Evolutionary conservation across 1,140 invertebrate species (phyloP).

Genomic region (Oscheius sp.): DNA sequence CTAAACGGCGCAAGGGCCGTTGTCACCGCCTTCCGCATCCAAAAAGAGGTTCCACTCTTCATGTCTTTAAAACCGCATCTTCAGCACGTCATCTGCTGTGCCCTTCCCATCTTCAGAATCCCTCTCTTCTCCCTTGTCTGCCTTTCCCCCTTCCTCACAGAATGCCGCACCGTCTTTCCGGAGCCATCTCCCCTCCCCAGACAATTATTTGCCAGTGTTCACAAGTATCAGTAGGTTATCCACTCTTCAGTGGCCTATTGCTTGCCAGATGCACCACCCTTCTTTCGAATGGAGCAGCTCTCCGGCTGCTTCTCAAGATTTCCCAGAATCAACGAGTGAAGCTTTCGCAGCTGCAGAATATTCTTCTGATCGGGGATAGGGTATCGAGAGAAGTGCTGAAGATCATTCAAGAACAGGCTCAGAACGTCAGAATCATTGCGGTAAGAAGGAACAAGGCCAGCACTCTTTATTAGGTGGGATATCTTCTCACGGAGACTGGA

Average conservation of each 20-base stretch:
- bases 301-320: slow-evolving; percentile 54
- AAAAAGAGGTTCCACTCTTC: slow-evolving; percentile 36
- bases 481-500: slow-evolving; percentile 56
- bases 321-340: slow-evolving; percentile 42
- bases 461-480: slow-evolving; percentile 56
- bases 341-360: slow-evolving; percentile 51
- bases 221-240: slow-evolving; percentile 44
- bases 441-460: slow-evolving; percentile 41
- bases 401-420: slow-evolving; percentile 47
- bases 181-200: slow-evolving; percentile 56
- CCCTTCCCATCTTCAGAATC: slow-evolving; percentile 54
- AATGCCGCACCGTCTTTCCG: slow-evolving; percentile 52
- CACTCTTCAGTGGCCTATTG: slow-evolving; percentile 24
- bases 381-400: slow-evolving; percentile 51
- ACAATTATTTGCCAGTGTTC: slow-evolving; percentile 50
- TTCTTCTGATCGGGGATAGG: slow-evolving; percentile 55
- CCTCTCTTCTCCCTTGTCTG: slow-evolving; percentile 53
- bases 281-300: slow-evolving; percentile 54
- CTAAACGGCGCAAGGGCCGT: slow-evolving; percentile 54
- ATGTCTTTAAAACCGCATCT: slow-evolving; percentile 12
- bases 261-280: slow-evolving; percentile 48
- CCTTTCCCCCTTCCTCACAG: slow-evolving; percentile 55
- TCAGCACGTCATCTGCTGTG: slow-evolving; percentile 55
- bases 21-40: slow-evolving; percentile 49
- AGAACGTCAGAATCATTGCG: slow-evolving; percentile 56